Evolutionary conservation across 2,888 invertebrate genomes (phyloP), one percentile per base, ranked within the genome.

Genomic region (Rhamnusium bicolor): DNA sequence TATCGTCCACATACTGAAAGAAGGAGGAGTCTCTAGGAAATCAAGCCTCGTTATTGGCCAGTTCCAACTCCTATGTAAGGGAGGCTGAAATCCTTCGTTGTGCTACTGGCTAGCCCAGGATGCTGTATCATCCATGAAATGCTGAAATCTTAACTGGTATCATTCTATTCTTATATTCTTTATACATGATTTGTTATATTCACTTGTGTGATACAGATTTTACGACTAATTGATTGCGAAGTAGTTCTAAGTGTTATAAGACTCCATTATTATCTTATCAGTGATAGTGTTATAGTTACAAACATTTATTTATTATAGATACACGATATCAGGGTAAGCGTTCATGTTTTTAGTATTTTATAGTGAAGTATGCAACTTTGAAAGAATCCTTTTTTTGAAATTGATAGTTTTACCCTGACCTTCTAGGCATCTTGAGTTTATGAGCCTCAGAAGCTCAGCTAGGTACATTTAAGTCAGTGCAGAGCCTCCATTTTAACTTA

Each of bases 101-200:
- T 75, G 69, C 67, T 69, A 81, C 78, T 82, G 81, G 80, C 72
- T 74, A 75, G 65, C 72, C 69, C 19, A 24, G 58, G 79, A 80
- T 74, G 77, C 79, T 81, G 82, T 80, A 80, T 80, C 80, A 73
- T 70, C 69, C 74, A 69, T 75, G 70, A 75, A 78, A 76, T 58
- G 47, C 75, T 74, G 74, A 76, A 77, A 78, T 74, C 71, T 65
- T 68, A 66, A 66, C 72, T 73, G 58, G 79, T 78, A 79, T 79
- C 80, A 74, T 77, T 78, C 72, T 78, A 71, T 79, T 77, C 74
- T 77, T 76, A 71, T 78, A 74, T 76, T 77, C 78, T 79, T 73
- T 76, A 69, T 72, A 73, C 65, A 74, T 51, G 73, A 76, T 77
- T 80, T 79, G 77, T 77, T 78, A 77, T 77, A 73, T 71, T 76